These are phyloP conservation scores for Miopithecus talapoin DNA, from an alignment of 2,797 vertebrate species.

Conservation along the genomic window DNA sequence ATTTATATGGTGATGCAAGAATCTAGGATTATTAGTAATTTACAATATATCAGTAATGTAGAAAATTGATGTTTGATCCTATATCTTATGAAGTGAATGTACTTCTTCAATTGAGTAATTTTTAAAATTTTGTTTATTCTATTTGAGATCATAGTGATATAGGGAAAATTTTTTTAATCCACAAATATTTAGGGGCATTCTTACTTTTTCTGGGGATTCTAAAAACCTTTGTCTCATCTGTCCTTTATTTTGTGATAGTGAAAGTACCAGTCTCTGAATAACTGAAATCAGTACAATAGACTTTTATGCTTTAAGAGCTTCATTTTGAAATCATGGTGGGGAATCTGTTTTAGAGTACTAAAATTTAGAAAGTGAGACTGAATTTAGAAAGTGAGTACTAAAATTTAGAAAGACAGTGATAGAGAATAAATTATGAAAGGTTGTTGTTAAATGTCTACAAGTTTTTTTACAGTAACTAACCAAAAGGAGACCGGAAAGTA, in stretches of 20 bases:
- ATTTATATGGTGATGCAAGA: not conserved
- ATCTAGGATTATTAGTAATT: not conserved
- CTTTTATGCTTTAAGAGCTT: not conserved
- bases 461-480: not conserved
- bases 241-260: conserved; percentile 4
- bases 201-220: not conserved
- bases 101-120: conserved; percentile 1
- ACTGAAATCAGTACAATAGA: not conserved
- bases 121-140: not conserved
- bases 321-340: conserved; percentile 51
- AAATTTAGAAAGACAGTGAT: not conserved
- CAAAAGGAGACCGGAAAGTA: not conserved
- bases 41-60: not conserved
- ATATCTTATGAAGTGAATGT: not conserved
- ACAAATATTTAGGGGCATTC: not conserved
- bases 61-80: not conserved
- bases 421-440: not conserved
- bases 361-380: not conserved
- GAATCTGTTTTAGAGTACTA: not conserved
- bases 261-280: conserved; percentile 21
- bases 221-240: conserved; percentile 1
- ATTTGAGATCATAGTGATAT: not conserved
- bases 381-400: not conserved
- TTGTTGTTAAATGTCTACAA: conserved; percentile 12
- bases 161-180: not conserved